A percentile compares a stretch with the other conserved stretches of the same genome.
Conservation (phyloP, 2,888 invertebrate genomes). For the Sceliomorpha sp. region DNA sequence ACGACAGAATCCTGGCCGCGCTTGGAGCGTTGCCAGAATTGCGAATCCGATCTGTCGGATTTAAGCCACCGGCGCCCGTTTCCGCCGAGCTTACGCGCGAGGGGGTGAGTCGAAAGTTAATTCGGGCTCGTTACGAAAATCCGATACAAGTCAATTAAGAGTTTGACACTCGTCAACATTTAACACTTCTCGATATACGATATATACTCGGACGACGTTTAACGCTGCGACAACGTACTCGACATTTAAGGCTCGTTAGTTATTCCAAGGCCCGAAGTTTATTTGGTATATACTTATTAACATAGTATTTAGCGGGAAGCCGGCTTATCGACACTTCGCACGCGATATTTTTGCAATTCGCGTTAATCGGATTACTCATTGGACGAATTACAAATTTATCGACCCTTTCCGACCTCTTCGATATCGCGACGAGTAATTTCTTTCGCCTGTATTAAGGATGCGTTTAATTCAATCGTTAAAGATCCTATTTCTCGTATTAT, state of each 20-base stretch:
- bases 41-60: constrained; percentile 59
- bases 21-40: constrained; percentile 52
- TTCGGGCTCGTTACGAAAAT: constrained; percentile 26
- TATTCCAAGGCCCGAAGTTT: too few species aligned
- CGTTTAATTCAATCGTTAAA: too few species aligned
- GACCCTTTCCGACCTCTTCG: too few species aligned
- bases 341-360: too few species aligned
- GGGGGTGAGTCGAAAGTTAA: constrained; percentile 56
- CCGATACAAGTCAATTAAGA: background rate
- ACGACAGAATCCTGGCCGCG: constrained; percentile 20
- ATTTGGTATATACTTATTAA: too few species aligned
- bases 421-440: too few species aligned
- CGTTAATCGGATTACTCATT: too few species aligned
- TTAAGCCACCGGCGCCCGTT: constrained; percentile 32
- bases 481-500: too few species aligned
- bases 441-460: too few species aligned
- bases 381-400: too few species aligned
- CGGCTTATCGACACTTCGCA: too few species aligned
- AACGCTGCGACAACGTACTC: background rate
- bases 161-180: background rate
- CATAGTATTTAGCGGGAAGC: too few species aligned
- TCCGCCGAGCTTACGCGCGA: constrained; percentile 24
- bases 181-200: background rate
- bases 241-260: background rate
- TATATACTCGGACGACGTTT: background rate